Percentiles rank a stretch among this genome's conserved stretches.
phyloP scores from a whole-genome alignment of 2,113 vertebrate species.

The Columbina picui region DNA sequence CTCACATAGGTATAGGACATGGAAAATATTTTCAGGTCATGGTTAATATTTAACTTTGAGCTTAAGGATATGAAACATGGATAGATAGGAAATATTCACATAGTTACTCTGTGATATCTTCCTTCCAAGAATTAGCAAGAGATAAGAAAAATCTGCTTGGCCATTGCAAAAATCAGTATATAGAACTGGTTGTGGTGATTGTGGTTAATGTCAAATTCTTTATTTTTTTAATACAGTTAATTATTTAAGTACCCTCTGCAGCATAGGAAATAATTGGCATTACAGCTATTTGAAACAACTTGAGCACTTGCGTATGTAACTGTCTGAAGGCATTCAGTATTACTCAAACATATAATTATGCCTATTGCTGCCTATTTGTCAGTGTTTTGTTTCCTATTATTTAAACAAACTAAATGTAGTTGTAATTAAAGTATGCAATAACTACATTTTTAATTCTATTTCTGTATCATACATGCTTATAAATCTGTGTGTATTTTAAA shows the following conservation, averaged over 20 bases:
- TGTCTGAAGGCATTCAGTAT: neutral
- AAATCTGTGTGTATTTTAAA: neutral
- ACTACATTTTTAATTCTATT: rapidly evolving
- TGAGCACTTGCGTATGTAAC: rapidly evolving
- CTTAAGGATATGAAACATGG: rapidly evolving
- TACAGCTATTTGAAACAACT: neutral
- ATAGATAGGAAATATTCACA: neutral
- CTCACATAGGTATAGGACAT: conserved; percentile 85
- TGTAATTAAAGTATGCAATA: neutral
- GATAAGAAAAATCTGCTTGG: neutral
- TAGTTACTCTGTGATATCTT: neutral
- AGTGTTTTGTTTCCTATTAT: neutral
- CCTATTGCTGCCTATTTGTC: rapidly evolving
- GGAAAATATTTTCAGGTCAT: rapidly evolving
- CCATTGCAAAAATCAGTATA: neutral
- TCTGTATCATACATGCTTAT: neutral
- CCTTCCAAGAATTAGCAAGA: neutral
- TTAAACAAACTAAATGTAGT: neutral
- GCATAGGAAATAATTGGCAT: neutral
- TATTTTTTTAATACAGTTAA: neutral
- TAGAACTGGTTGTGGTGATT: neutral
- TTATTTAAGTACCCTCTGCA: neutral
- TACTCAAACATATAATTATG: neutral
- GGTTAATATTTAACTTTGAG: neutral
- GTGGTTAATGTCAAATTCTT: neutral